Percentiles rank a stretch among this genome's conserved stretches.
Evolutionary conservation across 2,797 vertebrate species (phyloP).

Genomic region (Distichodus sexfasciatus): DNA sequence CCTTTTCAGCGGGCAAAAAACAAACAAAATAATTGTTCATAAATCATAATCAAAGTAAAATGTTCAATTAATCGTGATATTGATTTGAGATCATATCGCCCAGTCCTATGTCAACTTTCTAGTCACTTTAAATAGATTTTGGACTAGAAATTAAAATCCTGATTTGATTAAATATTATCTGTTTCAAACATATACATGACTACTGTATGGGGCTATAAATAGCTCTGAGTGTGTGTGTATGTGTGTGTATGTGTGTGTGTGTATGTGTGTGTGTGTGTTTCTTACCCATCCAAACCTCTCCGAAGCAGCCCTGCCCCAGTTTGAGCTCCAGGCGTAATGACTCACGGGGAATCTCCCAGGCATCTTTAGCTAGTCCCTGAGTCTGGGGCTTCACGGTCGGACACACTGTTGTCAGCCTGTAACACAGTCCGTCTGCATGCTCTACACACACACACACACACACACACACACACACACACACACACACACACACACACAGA

Average conservation of each 20-base stretch:
- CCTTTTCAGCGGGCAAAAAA: too few relatives aligned
- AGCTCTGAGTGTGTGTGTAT: background rate
- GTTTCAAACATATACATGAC: too few relatives aligned
- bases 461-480: conserved; percentile 15
- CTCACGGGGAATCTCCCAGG: conserved; percentile 97
- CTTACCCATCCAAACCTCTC: conserved; percentile 99
- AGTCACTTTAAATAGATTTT: too few relatives aligned
- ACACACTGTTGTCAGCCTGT: conserved; percentile 92
- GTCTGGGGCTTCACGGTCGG: conserved; percentile 98
- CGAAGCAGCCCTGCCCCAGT: conserved; percentile 96
- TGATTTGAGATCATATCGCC: too few relatives aligned
- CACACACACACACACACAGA: conserved; percentile 6
- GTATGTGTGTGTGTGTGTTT: background rate
- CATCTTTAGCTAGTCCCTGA: conserved; percentile 94
- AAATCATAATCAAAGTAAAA: too few relatives aligned
- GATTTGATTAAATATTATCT: too few relatives aligned
- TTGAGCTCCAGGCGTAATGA: conserved; percentile 93
- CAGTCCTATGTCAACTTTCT: too few relatives aligned
- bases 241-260: background rate
- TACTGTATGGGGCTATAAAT: too few relatives aligned
- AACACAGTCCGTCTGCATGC: conserved; percentile 93
- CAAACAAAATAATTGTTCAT: too few relatives aligned
- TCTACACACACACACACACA: conserved; percentile 66
- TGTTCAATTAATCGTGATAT: too few relatives aligned
- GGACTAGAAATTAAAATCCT: too few relatives aligned